A percentile compares a stretch with the other conserved stretches of the same genome.
Conservation (phyloP, 2,113 vertebrate genomes). For the Neoarius graeffei region DNA sequence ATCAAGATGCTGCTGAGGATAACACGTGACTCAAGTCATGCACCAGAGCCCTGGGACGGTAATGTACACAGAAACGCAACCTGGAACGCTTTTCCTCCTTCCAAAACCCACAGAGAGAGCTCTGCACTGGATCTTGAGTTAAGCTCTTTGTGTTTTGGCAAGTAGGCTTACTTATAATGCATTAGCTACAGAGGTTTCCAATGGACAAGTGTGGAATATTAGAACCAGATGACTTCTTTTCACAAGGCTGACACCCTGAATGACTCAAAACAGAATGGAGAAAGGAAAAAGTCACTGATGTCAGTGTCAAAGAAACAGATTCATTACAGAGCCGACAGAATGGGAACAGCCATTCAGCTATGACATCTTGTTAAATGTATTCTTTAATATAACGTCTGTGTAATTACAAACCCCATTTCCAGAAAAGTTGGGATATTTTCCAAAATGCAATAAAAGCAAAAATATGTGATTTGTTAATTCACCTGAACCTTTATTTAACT, state of each 20-base stretch:
- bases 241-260: constrained; percentile 59
- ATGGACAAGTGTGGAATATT: constrained; percentile 73
- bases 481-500: no score
- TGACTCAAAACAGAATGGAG: constrained; percentile 52
- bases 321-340: background rate
- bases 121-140: constrained; percentile 52
- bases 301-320: constrained; percentile 13
- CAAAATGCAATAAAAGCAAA: no score
- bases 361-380: background rate
- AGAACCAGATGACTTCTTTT: constrained; percentile 74
- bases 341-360: background rate
- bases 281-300: constrained; percentile 51
- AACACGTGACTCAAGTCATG: constrained; percentile 26
- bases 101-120: constrained; percentile 40
- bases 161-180: constrained; percentile 62
- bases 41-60: background rate
- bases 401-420: background rate
- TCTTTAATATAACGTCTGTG: background rate
- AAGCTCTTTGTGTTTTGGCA: constrained; percentile 64
- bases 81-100: constrained; percentile 45
- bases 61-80: constrained; percentile 29
- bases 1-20: constrained; percentile 5
- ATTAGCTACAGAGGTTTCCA: constrained; percentile 72
- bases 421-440: no score
- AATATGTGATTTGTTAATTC: no score